Percentiles rank a stretch among this genome's conserved stretches.
These are phyloP conservation scores for Acrocephalus kingi DNA, from an alignment of 2,113 vertebrate genomes.

Conservation along the genomic window DNA sequence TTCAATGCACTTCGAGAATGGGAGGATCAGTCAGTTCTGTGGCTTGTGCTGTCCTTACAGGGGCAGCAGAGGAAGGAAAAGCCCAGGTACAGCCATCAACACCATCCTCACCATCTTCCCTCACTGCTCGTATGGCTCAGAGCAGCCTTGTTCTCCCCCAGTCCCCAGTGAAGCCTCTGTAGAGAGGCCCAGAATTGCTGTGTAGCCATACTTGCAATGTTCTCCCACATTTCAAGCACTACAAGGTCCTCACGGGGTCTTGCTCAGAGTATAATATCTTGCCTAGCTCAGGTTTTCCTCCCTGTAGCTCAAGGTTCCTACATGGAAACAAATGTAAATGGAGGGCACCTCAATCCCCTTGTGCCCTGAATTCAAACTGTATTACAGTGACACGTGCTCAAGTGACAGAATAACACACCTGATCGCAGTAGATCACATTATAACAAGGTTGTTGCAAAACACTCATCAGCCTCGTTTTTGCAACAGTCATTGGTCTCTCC, in stretches of 20 bases:
- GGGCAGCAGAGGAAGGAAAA: not conserved
- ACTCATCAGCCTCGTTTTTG: not conserved
- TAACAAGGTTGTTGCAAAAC: slow-evolving; percentile 27
- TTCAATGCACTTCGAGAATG: not conserved
- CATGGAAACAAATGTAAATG: slow-evolving; percentile 52
- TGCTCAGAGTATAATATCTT: not conserved
- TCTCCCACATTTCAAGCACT: slow-evolving; percentile 32
- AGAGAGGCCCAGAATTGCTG: not conserved
- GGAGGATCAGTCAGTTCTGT: not conserved
- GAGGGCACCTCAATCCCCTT: not conserved
- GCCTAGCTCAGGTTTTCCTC: slow-evolving; percentile 8
- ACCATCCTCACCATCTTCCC: not conserved
- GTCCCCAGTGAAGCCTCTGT: not conserved
- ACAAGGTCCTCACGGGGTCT: slow-evolving; percentile 8
- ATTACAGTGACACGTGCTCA: slow-evolving; percentile 43
- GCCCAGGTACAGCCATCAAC: not conserved
- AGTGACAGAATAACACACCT: slow-evolving; percentile 39
- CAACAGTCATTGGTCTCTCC: not conserved
- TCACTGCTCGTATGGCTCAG: not conserved
- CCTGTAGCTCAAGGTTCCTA: slow-evolving; percentile 29
- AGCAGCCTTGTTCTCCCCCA: not conserved
- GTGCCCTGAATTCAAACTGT: slow-evolving; percentile 34
- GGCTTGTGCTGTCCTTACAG: not conserved
- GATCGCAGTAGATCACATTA: slow-evolving; percentile 8
- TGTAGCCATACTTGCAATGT: not conserved